Conservation (phyloP, 2,113 vertebrate species). For the Dinomys branickii region DNA sequence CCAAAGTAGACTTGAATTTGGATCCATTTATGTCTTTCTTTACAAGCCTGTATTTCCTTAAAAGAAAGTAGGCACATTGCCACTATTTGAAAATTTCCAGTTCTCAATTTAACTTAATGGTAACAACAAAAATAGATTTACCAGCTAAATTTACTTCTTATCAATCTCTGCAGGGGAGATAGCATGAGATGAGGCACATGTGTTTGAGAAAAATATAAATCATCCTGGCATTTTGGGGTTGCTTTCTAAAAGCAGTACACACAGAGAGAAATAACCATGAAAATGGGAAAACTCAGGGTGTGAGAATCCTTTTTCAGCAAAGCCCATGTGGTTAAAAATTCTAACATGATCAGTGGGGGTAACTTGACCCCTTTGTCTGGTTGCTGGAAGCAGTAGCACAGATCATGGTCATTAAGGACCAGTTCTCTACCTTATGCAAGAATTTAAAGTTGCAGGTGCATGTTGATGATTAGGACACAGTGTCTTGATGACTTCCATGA, state of each 20-base stretch:
- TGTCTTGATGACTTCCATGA: background rate
- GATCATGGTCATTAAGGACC: no score
- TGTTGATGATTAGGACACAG: background rate
- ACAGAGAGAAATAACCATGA: background rate
- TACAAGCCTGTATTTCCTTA: background rate
- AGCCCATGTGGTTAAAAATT: background rate
- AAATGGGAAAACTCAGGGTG: fast-evolving
- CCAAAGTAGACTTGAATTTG: background rate
- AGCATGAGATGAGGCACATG: background rate
- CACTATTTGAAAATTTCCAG: background rate
- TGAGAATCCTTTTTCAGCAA: background rate
- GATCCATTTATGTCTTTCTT: constrained; percentile 44
- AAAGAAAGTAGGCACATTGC: constrained; percentile 14
- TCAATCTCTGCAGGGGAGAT: background rate
- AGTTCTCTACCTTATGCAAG: background rate
- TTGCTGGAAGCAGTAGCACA: fast-evolving
- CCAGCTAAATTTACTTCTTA: background rate
- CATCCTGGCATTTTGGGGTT: background rate
- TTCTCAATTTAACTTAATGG: constrained; percentile 32
- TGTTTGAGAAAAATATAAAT: background rate
- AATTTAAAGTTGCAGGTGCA: background rate
- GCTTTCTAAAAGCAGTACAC: background rate
- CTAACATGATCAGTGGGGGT: fast-evolving
- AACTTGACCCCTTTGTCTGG: no score
- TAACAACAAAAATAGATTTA: constrained; percentile 31